Evolutionary conservation across 1,140 invertebrate species (phyloP).

Genomic region (Aradophagus sp.): DNA sequence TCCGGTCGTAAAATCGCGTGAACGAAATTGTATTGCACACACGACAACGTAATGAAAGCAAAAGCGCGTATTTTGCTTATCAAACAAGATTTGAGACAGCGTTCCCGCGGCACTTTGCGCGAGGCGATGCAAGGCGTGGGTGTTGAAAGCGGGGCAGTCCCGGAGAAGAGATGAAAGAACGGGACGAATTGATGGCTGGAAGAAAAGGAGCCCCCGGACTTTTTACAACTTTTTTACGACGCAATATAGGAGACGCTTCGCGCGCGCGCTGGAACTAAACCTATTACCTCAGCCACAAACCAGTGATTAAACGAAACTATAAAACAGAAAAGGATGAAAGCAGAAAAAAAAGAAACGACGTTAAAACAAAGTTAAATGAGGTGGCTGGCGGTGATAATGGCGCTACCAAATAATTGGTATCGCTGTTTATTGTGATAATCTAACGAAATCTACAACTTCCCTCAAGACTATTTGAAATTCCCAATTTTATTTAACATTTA

Average conservation of each 20-base stretch:
- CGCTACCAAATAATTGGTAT: slow-evolving; percentile 52
- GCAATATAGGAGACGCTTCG: slow-evolving; percentile 61
- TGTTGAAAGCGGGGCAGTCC: slow-evolving; percentile 35
- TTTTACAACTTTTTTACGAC: slow-evolving; percentile 65
- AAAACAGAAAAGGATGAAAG: slow-evolving; percentile 21
- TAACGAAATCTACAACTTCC: slow-evolving; percentile 9
- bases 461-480: no score
- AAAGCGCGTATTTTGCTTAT: slow-evolving; percentile 46
- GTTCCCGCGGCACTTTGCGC: slow-evolving; percentile 9
- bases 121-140: slow-evolving; percentile 23
- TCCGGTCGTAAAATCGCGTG: slow-evolving; percentile 21
- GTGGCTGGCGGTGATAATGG: slow-evolving; percentile 56
- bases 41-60: slow-evolving; percentile 33
- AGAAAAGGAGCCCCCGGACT: slow-evolving; percentile 34
- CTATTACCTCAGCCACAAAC: slow-evolving; percentile 62
- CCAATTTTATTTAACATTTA: no score
- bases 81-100: slow-evolving; percentile 43
- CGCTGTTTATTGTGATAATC: slow-evolving; percentile 17
- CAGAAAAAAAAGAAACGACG: slow-evolving; percentile 40
- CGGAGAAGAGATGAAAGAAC: slow-evolving; percentile 32
- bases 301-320: slow-evolving; percentile 62
- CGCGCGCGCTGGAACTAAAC: slow-evolving; percentile 57
- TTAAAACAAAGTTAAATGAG: slow-evolving; percentile 65
- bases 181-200: slow-evolving; percentile 51
- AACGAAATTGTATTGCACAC: slow-evolving; percentile 26